These are phyloP conservation scores for Drosophila rufa DNA, from an alignment of 1,140 invertebrate species.

Conservation along the genomic window DNA sequence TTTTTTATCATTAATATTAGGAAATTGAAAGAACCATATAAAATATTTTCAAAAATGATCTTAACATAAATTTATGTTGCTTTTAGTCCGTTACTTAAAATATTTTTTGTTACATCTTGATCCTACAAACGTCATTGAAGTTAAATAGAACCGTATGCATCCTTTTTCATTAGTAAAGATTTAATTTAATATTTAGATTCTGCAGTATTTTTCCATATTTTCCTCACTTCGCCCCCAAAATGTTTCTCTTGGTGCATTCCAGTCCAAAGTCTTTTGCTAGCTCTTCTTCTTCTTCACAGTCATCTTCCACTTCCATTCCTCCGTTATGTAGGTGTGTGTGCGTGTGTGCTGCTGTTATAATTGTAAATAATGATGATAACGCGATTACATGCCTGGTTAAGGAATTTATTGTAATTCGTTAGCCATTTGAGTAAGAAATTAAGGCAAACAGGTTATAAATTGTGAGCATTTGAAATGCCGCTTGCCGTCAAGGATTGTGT, in stretches of 20 bases:
- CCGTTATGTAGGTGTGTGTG: constrained; percentile 18
- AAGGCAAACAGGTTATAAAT: constrained; percentile 65
- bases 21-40: too few relatives aligned
- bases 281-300: constrained; percentile 5
- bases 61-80: too few relatives aligned
- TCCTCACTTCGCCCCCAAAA: too few relatives aligned
- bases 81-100: too few relatives aligned
- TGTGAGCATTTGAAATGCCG: constrained; percentile 51
- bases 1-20: too few relatives aligned
- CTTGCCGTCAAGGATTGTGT: constrained; percentile 27
- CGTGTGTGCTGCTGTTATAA: constrained; percentile 55
- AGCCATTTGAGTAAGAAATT: constrained; percentile 70
- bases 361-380: constrained; percentile 79
- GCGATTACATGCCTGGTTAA: constrained; percentile 71
- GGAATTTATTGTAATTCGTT: constrained; percentile 75
- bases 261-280: constrained; percentile 18
- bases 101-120: too few relatives aligned
- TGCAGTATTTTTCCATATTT: background rate
- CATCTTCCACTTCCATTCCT: constrained; percentile 16
- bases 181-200: background rate
- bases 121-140: too few relatives aligned
- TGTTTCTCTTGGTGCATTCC: constrained; percentile 29
- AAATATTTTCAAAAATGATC: too few relatives aligned
- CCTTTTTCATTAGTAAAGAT: background rate
- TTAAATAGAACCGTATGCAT: too few relatives aligned